Percentiles rank a stretch among this genome's conserved stretches.
phyloP scores from a whole-genome alignment of 2,113 vertebrate species.

The Channa argus region DNA sequence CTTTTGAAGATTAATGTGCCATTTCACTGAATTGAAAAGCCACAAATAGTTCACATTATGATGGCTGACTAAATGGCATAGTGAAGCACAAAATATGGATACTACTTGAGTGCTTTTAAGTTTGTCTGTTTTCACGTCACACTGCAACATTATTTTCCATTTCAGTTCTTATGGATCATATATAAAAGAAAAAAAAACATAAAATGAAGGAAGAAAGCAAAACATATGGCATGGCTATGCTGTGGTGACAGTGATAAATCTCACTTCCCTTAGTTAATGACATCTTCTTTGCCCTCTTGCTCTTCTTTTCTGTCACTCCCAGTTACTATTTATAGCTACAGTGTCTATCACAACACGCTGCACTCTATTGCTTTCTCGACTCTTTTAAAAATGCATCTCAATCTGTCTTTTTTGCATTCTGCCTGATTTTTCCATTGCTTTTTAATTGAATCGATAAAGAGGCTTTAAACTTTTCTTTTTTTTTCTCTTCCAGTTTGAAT shows the following conservation, averaged over 20 bases:
- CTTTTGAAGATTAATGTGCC: conserved; percentile 56
- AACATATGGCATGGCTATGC: conserved; percentile 25
- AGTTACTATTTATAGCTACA: conserved; percentile 65
- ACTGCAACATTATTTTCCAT: not conserved
- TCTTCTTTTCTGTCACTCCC: conserved; percentile 57
- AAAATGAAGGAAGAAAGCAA: conserved; percentile 26
- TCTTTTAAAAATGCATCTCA: conserved; percentile 49
- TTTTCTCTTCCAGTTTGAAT: conserved; percentile 31
- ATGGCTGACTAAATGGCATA: conserved; percentile 15
- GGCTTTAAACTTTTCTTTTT: conserved; percentile 55
- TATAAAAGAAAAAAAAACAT: conserved; percentile 15
- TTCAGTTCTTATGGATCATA: not conserved
- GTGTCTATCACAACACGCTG: conserved; percentile 44
- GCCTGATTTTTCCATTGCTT: conserved; percentile 34
- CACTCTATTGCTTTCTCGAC: conserved; percentile 29
- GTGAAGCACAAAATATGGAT: conserved; percentile 10
- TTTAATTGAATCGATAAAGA: conserved; percentile 74
- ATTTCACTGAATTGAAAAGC: conserved; percentile 44
- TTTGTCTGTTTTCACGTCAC: conserved; percentile 4
- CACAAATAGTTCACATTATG: conserved; percentile 46
- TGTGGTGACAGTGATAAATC: conserved; percentile 64
- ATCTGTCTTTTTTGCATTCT: conserved; percentile 28
- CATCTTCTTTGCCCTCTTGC: conserved; percentile 61
- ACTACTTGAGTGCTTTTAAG: conserved; percentile 1
- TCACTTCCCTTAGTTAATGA: conserved; percentile 63